Base-by-base conservation (phyloP, 2,113 vertebrate genomes). In the Bufo bufo region DNA sequence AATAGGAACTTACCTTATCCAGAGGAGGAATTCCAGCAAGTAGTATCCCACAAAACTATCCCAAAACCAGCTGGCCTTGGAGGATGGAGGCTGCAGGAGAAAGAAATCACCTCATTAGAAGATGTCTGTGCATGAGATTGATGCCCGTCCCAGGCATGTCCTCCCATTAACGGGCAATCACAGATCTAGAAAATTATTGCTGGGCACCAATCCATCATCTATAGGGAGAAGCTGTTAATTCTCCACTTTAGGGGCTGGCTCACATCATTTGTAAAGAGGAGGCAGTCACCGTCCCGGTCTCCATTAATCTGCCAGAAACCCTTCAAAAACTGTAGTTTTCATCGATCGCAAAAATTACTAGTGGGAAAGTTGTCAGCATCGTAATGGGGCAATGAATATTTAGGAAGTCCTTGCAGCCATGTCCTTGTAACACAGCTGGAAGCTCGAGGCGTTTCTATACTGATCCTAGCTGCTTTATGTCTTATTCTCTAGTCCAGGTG, bases 1-100 rank as follows among this genome's bases (percentile, higher is more conserved):
- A 0, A 65, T n/a, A 20, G 17, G 4, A 4, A n/a, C 1, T 45
- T 91, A 95, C 95, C 95, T 96, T 92, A 92, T 85, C 95, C 95
- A 96, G 59, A 95, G 94, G 47, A 95, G 90, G 58, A 95, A 92
- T 85, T 96, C 94, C 91, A 95, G 82, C 78, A 94, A 49, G 14
- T 95, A 94, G 61, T 95, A 94, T 14, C 94, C 94, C 0, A 95
- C 4, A 58, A 92, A 93, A 0, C 92, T 92, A 86, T 95, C 93
- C 94, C 94, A 94, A 50, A 94, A 85, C 95, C 95, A 96, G 91
- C 11, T 95, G 71, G 91, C 47, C 0, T 90, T 91, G 72, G 93
- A 94, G 3, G 85, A 90, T 0, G 92, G 83, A 0, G 93, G 90
- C 94, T 96, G 90, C 16, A 89, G 43, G 8, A 74, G 87, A 81